Evolutionary conservation across 2,113 vertebrate species (phyloP), one percentile per base, ranked within the genome.

Genomic region (Ursus arctos): DNA sequence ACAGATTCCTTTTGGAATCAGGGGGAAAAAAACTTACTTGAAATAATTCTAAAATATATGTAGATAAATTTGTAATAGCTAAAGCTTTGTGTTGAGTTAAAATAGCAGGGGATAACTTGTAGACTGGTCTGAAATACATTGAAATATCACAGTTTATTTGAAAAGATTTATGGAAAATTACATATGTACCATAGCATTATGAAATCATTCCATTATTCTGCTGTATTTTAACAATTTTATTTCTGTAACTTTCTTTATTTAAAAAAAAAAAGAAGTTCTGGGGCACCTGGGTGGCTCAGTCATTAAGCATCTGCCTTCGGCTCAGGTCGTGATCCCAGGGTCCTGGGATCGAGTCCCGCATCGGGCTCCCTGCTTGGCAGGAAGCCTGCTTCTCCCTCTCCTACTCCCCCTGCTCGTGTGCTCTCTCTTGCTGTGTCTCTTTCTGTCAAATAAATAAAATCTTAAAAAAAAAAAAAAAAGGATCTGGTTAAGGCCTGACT

Each of bases 51-150:
- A 82, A n/a, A 31, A 33, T 18, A 49, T 91, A 33, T 24, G 4
- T 40, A 40, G 28, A 28, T 90, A n/a, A 77, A 96, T 92, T 97
- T 63, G 92, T 97, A 96, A 72, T 79, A 0, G 63, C 95, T 59
- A 19, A 33, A 84, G 8, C 16, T 57, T 72, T 71, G 1, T 15
- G 55, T 53, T 14, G 40, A 84, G 59, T 89, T 97, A 96, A 98
- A 96, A 77, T 88, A 91, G 69, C 77, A 74, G 84, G 83, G 74
- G 4, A 81, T 93, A 28, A 40, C 94, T 97, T 93, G 61, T 72
- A 72, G 69, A 91, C 16, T 67, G 93, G 43, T 67, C 94, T 49
- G 92, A 93, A 91, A 85, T 21, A 18, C 16, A 6, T 84, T 79
- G 94, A 97, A 74, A 91, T 95, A 74, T 67, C 12, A 6, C 40